Base-by-base conservation (phyloP, 2,113 vertebrate species). In the Grammatotria lemairii region DNA sequence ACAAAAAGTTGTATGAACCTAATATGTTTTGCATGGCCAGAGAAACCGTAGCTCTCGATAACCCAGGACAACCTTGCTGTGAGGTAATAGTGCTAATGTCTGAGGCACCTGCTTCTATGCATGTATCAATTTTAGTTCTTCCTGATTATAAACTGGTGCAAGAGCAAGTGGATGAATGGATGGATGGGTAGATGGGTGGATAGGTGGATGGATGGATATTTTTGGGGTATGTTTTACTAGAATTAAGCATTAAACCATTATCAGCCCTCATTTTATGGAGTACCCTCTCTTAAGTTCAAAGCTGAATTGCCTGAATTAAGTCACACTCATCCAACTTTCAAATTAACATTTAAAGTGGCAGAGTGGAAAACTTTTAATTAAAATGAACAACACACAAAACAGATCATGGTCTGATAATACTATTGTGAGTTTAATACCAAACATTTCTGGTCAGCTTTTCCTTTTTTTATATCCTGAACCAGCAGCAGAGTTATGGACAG, bases 341-440 rank as follows among this genome's bases (percentile, higher is more conserved):
- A 28, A 85, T 90, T 85, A 31, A 21, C 63, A 89, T 90, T 89
- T 85, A 16, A 89, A 84, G 87, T 84, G 75, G 51, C n/a, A 45
- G 28, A 87, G 26, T 82, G 38, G 60, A 83, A 60, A 53, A 28
- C 65, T 12, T 93, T 82, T 84, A 83, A 89, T 92, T 81, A 84
- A 87, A 88, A 80, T 2, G 26, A 81, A 91, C 79, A 45, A 21
- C 11, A 42, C 57, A 17, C 5, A 51, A 58, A 86, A 70, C 47
- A 33, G 23, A 40, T 47, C 16, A 38, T 2, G 7, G 28, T 45
- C 28, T 3, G 12, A 54, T 82, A 47, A 82, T 47, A 53, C 75
- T 28, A 14, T 47, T 33, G 6, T 31, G 38, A 58, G 51, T 42
- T 84, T n/a, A 82, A 65, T 80, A 51, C 17, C 28, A 17, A 60